Evolutionary conservation across 2,888 invertebrate species (phyloP), one percentile per base, ranked within the genome.

Genomic region (Tribolium freemani): DNA sequence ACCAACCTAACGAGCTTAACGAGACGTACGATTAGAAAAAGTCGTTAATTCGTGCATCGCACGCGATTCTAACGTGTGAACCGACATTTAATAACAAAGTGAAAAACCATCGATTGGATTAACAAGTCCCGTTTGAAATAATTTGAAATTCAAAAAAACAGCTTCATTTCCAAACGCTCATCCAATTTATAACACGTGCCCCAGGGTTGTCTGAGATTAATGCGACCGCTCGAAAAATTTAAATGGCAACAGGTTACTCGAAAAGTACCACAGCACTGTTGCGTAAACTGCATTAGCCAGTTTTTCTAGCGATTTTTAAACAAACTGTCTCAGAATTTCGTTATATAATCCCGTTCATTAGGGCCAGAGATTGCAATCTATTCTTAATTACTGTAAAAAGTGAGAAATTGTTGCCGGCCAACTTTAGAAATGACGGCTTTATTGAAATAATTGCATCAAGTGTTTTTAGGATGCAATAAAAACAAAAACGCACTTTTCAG

Each of bases 181-280:
- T 48, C 48, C 16, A 48, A 48, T 48, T 48, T 48, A 48, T 48
- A 48, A 48, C 48, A 48, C 48, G 48, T 48, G 48, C 48, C 48
- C 10, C 6, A 48, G 48, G 48, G 48, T 48, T 48, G 48, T 48
- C 48, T 2, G 10, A 11, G 48, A 48, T 48, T 8, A 16, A 48
- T 48, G 48, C 13, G 10, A 11, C 48, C 11, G 13, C 38, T 48
- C 6, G 48, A 48, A 48, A 48, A 48, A 48, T 48, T 48, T 48
- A 48, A 48, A 48, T 48, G 48, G 48, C 48, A 48, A 48, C 48
- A 13, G 48, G 16, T 48, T 48, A 48, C 48, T 48, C 13, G 13
- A 48, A 48, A 16, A 16, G 11, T 16, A 16, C 16, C 16, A 16
- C 16, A 16, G 46, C 13, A 46, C 46, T 46, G 13, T 48, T 48